A percentile compares a stretch with the other conserved stretches of the same genome.
These are phyloP conservation scores for Clitarchus hookeri DNA, from an alignment of 2,888 invertebrate genomes.

Conservation along the genomic window DNA sequence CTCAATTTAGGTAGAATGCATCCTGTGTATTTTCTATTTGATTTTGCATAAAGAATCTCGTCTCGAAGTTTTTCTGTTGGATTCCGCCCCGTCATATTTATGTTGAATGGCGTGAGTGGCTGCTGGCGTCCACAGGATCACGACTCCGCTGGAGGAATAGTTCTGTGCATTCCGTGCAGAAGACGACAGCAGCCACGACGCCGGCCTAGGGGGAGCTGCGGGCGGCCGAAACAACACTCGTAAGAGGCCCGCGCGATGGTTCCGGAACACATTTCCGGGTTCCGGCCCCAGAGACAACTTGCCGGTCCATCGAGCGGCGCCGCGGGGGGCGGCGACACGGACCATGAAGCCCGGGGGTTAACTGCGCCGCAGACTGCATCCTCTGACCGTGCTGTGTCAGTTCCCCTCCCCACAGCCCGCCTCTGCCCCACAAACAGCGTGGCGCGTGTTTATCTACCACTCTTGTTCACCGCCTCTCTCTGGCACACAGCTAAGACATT, in stretches of 20 bases:
- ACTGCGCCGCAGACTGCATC: background rate
- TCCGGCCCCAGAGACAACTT: conserved; percentile 49
- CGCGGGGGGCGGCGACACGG: background rate
- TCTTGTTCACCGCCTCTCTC: no score
- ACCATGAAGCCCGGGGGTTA: background rate
- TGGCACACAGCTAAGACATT: no score
- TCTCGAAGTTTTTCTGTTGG: no score
- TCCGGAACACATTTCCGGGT: conserved; percentile 58
- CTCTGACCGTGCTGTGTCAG: background rate
- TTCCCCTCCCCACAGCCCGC: background rate
- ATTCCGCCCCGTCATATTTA: no score
- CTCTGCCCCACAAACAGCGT: no score
- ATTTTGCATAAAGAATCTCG: no score
- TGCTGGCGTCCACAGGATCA: no score
- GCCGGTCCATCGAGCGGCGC: conserved; percentile 49
- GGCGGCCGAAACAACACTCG: conserved; percentile 26
- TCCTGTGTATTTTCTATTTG: no score
- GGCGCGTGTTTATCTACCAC: no score
- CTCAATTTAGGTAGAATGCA: no score
- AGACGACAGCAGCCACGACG: conserved; percentile 6
- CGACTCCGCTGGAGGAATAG: no score
- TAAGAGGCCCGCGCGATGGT: conserved; percentile 44
- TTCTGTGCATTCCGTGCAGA: background rate
- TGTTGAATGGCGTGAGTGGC: no score
- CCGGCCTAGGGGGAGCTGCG: conserved; percentile 15